Percentiles rank a stretch among this genome's conserved stretches.
These are phyloP conservation scores for Anadara kagoshimensis DNA, from an alignment of 1,140 invertebrate species.

Conservation along the genomic window DNA sequence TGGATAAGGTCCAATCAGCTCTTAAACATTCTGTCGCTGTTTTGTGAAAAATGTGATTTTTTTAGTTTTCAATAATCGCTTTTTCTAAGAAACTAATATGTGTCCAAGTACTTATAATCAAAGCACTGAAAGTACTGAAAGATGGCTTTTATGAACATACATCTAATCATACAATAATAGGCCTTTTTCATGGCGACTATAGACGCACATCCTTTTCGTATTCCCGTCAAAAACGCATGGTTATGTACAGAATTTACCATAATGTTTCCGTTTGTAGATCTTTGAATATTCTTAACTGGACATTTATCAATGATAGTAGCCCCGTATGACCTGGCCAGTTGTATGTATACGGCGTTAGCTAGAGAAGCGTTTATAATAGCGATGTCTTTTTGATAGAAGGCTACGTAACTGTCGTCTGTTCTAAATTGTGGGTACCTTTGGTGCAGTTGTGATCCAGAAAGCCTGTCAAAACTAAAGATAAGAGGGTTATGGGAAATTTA, in stretches of 20 bases:
- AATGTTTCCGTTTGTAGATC: conserved; percentile 43
- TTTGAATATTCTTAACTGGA: conserved; percentile 58
- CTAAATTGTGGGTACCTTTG: conserved; percentile 64
- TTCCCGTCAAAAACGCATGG: too few species aligned
- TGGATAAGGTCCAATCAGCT: too few species aligned
- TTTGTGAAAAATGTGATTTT: too few species aligned
- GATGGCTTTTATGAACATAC: too few species aligned
- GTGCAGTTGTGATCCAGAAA: conserved; percentile 42
- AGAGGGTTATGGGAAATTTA: not conserved
- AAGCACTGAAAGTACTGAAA: too few species aligned
- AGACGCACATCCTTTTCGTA: too few species aligned
- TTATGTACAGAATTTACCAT: conserved; percentile 33
- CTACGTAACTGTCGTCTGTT: conserved; percentile 50
- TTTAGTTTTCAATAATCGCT: too few species aligned
- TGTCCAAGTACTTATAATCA: too few species aligned
- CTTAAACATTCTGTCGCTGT: too few species aligned
- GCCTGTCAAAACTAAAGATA: conserved; percentile 52
- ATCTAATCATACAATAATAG: too few species aligned
- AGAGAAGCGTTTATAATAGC: conserved; percentile 67
- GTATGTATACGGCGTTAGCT: conserved; percentile 65
- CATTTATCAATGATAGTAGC: conserved; percentile 65
- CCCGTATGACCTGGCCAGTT: conserved; percentile 64
- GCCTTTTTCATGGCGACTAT: too few species aligned
- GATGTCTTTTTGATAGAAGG: conserved; percentile 62
- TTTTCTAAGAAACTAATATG: too few species aligned